phyloP scores from a whole-genome alignment of 2,113 vertebrate species.

The Microcebus ravelobensis region DNA sequence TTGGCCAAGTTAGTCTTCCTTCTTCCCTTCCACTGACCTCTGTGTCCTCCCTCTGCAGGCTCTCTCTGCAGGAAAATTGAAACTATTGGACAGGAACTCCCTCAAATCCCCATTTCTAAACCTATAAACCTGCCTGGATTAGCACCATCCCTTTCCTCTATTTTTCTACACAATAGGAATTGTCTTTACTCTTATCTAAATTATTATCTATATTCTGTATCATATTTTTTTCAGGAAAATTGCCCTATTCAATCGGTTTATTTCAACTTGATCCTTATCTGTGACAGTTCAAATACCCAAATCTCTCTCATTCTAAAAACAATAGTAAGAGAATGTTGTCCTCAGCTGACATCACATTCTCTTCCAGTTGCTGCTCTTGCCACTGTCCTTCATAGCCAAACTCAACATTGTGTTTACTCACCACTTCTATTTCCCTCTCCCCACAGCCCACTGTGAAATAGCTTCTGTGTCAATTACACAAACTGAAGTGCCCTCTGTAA shows the following conservation, averaged over 20 bases:
- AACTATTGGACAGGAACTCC: not conserved
- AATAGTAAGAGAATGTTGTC: not conserved
- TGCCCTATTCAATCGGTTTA: not conserved
- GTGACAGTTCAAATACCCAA: not conserved
- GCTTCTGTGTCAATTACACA: not conserved
- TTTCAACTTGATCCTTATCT: constrained; percentile 15
- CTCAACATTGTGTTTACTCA: not conserved
- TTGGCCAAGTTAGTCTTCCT: not conserved
- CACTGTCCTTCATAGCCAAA: not conserved
- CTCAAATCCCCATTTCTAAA: not conserved
- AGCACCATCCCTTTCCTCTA: not conserved
- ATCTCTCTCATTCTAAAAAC: not conserved
- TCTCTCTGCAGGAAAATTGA: not conserved
- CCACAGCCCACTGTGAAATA: not conserved
- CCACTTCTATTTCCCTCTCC: not conserved
- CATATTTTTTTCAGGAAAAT: not conserved
- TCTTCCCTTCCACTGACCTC: not conserved
- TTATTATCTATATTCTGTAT: not conserved
- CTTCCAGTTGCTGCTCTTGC: not conserved
- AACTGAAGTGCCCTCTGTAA: not conserved
- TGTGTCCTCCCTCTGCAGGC: not conserved
- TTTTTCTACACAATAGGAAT: not conserved
- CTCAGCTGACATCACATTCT: not conserved
- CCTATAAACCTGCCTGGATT: not conserved
- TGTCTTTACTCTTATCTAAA: not conserved